phyloP scores from a whole-genome alignment of 2,113 vertebrate species.

The Hyla sarda region DNA sequence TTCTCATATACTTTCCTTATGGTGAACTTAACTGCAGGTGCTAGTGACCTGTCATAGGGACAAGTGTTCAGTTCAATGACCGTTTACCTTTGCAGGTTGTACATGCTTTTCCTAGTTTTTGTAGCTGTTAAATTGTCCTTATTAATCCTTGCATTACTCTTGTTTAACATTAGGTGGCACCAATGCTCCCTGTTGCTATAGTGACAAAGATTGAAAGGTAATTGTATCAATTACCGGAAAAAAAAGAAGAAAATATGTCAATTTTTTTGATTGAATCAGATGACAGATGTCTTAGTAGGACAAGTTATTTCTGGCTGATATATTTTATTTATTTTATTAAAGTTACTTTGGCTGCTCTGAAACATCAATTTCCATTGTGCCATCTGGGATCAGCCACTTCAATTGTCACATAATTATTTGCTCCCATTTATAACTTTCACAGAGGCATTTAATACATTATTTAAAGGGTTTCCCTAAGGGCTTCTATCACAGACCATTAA shows the following conservation, averaged over 20 bases:
- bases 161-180: not conserved
- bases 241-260: not conserved
- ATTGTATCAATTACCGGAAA: conserved; percentile 8
- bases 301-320: not conserved
- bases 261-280: not conserved
- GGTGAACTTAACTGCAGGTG: no score
- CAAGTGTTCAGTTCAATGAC: no score
- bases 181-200: conserved; percentile 7
- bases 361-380: not conserved
- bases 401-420: not conserved
- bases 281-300: not conserved
- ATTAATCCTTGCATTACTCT: not conserved
- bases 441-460: not conserved
- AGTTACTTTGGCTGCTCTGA: not conserved
- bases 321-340: not conserved
- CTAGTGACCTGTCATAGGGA: not conserved
- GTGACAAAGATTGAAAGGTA: conserved; percentile 1
- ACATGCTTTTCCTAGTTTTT: not conserved
- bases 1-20: not conserved
- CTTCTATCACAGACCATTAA: not conserved
- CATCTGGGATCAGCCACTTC: not conserved
- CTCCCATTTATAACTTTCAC: not conserved
- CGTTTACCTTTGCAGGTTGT: not conserved
- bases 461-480: not conserved
- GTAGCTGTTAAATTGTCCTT: not conserved